Evolutionary conservation across 2,113 vertebrate genomes (phyloP).

Genomic region (Melanotaenia duboulayi): DNA sequence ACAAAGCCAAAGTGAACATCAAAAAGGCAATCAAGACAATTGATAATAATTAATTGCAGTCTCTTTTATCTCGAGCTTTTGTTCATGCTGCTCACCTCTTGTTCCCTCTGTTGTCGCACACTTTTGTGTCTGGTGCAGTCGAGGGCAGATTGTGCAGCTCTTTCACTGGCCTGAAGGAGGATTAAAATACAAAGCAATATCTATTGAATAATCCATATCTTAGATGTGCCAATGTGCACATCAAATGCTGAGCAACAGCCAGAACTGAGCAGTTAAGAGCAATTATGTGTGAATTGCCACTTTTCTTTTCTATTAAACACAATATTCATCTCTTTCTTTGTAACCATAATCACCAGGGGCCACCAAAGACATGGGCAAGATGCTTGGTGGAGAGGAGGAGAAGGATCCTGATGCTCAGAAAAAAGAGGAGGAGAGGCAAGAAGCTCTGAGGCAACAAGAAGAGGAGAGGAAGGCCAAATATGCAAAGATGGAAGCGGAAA

Average conservation of each 20-base stretch:
- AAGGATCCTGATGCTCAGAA: conserved; percentile 89
- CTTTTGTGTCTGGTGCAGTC: conserved; percentile 37
- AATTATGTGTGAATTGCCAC: conserved; percentile 17
- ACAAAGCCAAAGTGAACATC: conserved; percentile 27
- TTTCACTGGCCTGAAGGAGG: conserved; percentile 10
- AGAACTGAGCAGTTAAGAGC: conserved; percentile 16
- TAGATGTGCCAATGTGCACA: neutral
- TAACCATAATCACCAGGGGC: conserved; percentile 82
- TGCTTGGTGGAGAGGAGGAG: conserved; percentile 79
- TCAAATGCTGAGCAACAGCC: conserved; percentile 13
- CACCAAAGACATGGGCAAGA: conserved; percentile 83
- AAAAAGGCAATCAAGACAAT: conserved; percentile 44
- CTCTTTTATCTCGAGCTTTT: conserved; percentile 45
- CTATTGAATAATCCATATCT: conserved; percentile 35
- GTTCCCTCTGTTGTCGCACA: conserved; percentile 33
- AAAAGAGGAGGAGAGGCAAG: conserved; percentile 92
- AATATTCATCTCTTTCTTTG: conserved; percentile 1
- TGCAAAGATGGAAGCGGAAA: conserved; percentile 92
- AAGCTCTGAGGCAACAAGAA: conserved; percentile 91
- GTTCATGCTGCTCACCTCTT: conserved; percentile 23
- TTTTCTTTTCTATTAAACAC: neutral
- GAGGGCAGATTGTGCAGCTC: conserved; percentile 17
- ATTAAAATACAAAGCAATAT: conserved; percentile 32
- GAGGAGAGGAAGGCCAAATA: conserved; percentile 95
- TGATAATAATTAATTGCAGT: conserved; percentile 45